phyloP scores from a whole-genome alignment of 2,797 vertebrate genomes.

The Sorex maritimensis region DNA sequence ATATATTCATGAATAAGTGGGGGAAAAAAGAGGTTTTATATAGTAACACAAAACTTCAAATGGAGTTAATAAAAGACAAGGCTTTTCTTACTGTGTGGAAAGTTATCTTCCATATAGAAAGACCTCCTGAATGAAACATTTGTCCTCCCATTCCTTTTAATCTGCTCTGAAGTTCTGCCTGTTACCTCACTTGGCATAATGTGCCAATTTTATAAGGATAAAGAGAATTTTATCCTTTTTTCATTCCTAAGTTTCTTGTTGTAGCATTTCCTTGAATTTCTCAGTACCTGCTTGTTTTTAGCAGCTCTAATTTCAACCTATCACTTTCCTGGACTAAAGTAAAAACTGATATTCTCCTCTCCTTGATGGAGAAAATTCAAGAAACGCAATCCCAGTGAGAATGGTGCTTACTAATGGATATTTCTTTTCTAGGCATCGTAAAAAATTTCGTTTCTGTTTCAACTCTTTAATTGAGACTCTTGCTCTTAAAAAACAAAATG shows the following conservation, averaged over 20 bases:
- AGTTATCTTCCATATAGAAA: slow-evolving; percentile 91
- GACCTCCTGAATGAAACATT: slow-evolving; percentile 93
- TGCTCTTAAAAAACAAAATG: slow-evolving; percentile 86
- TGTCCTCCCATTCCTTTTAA: slow-evolving; percentile 93
- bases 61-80: slow-evolving; percentile 87
- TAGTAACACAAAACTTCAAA: slow-evolving; percentile 87
- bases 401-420: slow-evolving; percentile 88
- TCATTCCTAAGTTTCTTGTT: slow-evolving; percentile 87
- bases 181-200: slow-evolving; percentile 92
- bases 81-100: slow-evolving; percentile 86
- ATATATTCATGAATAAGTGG: slow-evolving; percentile 77
- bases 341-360: slow-evolving; percentile 87
- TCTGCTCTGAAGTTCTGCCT: slow-evolving; percentile 88
- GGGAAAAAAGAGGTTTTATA: slow-evolving; percentile 77
- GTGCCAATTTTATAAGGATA: slow-evolving; percentile 91
- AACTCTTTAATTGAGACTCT: slow-evolving; percentile 87
- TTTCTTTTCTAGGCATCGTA: slow-evolving; percentile 89
- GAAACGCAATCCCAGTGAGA: slow-evolving; percentile 90
- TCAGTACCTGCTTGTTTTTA: slow-evolving; percentile 89
- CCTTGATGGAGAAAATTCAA: slow-evolving; percentile 89
- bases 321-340: slow-evolving; percentile 86
- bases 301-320: slow-evolving; percentile 88
- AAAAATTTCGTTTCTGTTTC: slow-evolving; percentile 89
- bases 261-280: slow-evolving; percentile 89
- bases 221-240: slow-evolving; percentile 90